Evolutionary conservation across 2,888 invertebrate species (phyloP), one percentile per base, ranked within the genome.

Genomic region (Protodeltote pygarga): DNA sequence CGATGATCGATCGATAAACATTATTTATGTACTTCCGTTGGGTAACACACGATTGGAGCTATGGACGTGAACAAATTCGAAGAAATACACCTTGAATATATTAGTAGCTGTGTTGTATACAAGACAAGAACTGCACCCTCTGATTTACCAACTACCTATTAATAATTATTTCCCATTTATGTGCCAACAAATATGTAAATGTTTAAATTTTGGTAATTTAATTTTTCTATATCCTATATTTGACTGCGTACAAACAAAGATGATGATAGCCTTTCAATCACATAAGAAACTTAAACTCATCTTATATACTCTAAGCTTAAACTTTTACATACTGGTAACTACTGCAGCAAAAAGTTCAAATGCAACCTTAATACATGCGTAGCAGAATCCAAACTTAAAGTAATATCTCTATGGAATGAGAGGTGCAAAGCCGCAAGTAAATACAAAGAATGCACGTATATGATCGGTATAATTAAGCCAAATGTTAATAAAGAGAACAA

Each of bases 1-100:
- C 81, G 90, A 91, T 92, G 91, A 92, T 90, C 89, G 87, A 90
- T 91, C 85, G 91, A 92, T 92, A 91, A 91, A 89, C 85, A 84
- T 91, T 88, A 90, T 91, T 92, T 90, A 91, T 90, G 83, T 82
- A 89, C 87, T 92, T 91, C 91, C 91, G 90, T 78, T 77, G 76
- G 54, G 73, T 62, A 69, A 73, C 75, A 76, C 77, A 71, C 76
- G 79, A 79, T 77, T 79, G 75, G 80, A 75, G 73, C 64, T 74
- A 69, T 76, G 72, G 73, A 77, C 76, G 76, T 78, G 75, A 78
- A 77, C 76, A 55, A 81, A 79, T 83, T 82, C 77, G 74, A 76
- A 75, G 80, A 81, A 81, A 62, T 71, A 66, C 72, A 52, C 55
- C 45, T 55, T 52, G 58, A 71, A 70, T 68, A 71, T 61, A 53